Base-by-base conservation (phyloP, 2,113 vertebrate species). In the Apodemus sylvaticus region DNA sequence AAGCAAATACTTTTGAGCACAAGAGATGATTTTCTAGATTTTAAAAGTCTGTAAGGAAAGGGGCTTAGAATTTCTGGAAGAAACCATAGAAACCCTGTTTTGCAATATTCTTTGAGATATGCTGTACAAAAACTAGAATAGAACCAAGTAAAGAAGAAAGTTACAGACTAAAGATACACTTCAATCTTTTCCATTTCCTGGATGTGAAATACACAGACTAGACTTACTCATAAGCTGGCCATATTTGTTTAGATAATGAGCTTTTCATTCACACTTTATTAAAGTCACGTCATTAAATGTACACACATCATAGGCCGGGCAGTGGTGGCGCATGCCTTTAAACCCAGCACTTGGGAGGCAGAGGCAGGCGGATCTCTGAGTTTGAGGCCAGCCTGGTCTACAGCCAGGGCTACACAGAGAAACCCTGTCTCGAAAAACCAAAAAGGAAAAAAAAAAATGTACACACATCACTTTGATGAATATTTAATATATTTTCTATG, bases 41-140 rank as follows among this genome's bases (percentile, higher is more conserved):
- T 94, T 62, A 90, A 74, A 95, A 93, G 2, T 20, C 60, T 85
- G 51, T 88, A 89, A 70, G 48, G 53, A 68, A 62, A 93, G 55
- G 48, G 42, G 31, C 24, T 82, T 83, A 42, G 19, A 70, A 22
- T 82, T 97, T 92, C 64, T 68, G 22, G 19, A 82, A 39, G 34
- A 73, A 92, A 55, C 29, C 68, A 93, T 48, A 92, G 39, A 91
- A 86, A 93, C 42, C 10, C 53, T 77, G 68, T 89, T n/a, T 90
- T 68, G 45, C 11, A 24, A 7, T 90, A 36, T n/a, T 78, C 83
- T 6, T 26, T 77, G 39, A 93, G n/a, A 48, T 73, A 16, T 83
- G 22, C 29, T 19, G 19, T 17, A 19, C 20, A 85, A 95, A 48
- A 29, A 74, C 39, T 91, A 5, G 10, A 34, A 16, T 16, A 86